These are phyloP conservation scores for Pocillopora verrucosa DNA, from an alignment of 64 coral and sea anemone species.

Conservation along the genomic window DNA sequence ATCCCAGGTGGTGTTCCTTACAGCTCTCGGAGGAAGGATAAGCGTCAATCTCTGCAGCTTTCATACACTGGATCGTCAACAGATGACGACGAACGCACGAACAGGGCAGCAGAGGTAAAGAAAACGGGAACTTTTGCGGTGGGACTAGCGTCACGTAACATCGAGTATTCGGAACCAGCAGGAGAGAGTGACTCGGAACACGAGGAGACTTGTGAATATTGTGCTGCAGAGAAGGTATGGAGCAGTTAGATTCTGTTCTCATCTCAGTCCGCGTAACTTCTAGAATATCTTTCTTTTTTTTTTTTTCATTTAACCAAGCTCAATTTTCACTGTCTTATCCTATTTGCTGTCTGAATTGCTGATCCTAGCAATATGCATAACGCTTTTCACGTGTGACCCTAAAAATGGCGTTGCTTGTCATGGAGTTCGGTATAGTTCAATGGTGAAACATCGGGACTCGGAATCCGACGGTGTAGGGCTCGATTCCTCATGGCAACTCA, in stretches of 20 bases:
- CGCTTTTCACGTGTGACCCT: too few species aligned
- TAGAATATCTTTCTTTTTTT: too few species aligned
- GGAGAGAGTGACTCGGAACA: constrained; percentile 74
- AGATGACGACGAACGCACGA: constrained; percentile 95
- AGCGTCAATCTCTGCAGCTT: constrained; percentile 71
- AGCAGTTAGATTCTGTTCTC: not conserved
- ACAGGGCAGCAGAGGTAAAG: constrained; percentile 27
- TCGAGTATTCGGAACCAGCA: constrained; percentile 31
- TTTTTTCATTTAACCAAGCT: too few species aligned
- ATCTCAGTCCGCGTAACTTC: too few species aligned
- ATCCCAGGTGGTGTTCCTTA: constrained; percentile 62
- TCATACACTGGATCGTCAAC: constrained; percentile 73
- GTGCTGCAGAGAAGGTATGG: constrained; percentile 83
- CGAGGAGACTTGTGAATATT: constrained; percentile 95
- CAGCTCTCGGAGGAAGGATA: constrained; percentile 67
- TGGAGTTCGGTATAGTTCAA: too few species aligned
- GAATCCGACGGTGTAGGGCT: too few species aligned
- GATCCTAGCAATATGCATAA: too few species aligned
- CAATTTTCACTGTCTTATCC: too few species aligned
- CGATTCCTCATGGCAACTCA: too few species aligned
- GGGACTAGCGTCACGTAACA: constrained; percentile 78
- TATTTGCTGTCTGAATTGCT: too few species aligned
- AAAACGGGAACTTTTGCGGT: constrained; percentile 88
- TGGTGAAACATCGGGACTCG: too few species aligned
- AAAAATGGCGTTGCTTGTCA: too few species aligned